Evolutionary conservation across 1,140 invertebrate genomes (phyloP), one percentile per base, ranked within the genome.

Genomic region (Trichonephila clavipes): DNA sequence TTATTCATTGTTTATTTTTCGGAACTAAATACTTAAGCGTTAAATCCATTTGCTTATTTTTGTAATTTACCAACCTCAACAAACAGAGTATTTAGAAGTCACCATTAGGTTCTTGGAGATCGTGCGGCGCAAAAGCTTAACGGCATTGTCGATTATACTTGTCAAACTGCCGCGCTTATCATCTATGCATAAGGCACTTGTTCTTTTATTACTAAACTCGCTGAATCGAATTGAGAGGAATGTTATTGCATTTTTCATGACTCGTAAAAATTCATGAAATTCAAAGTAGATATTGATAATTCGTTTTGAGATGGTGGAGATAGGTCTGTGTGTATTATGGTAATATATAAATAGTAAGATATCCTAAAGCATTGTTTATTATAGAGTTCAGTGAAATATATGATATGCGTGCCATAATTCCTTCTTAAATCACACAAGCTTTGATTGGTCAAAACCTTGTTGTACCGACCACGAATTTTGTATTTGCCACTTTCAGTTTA

Each of bases 1-100:
- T 90, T 90, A 88, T 88, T 88, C 61, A 88, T 88, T 61, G 86
- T 88, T 88, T 88, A 64, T 88, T 88, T 64, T 88, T 40, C 58
- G 28, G 86, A 19, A 66, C 86, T 88, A 61, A 88, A 88, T 88
- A 88, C 86, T 88, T 88, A 62, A 88, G 81, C 81, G 81, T 83
- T 58, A 83, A 77, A 83, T 83, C 81, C 81, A 83, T 83, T 83
- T 83, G 81, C 81, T 83, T 83, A 21, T 83, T 83, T 83, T 83
- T 83, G 81, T 51, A 83, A 19, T 83, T 83, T 51, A 40, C 44
- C 40, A 83, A 83, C 40, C 19, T 51, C 81, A 83, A 83, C 81
- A n/a, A 58, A 83, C 40, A 44, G 51, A 14, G 21, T 51, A 51
- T 83, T 64, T 18, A 21, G 58, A 34, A 34, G 86, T 88, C 61